phyloP scores from a whole-genome alignment of 2,888 invertebrate genomes.

The Leptinotarsa juncta region DNA sequence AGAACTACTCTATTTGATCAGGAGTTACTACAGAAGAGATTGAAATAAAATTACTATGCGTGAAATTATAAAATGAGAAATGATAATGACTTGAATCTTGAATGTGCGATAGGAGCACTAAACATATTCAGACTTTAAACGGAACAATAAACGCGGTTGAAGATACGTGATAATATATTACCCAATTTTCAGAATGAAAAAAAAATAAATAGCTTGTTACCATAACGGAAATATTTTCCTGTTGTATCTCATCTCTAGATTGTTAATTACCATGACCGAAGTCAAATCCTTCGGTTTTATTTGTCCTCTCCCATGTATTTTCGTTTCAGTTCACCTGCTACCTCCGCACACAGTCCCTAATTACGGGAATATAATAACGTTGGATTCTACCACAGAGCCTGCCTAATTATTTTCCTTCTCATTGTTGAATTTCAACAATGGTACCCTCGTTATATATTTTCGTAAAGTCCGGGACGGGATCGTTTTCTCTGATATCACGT shows the following conservation, averaged over 20 bases:
- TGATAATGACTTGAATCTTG: no score
- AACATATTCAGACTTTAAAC: no score
- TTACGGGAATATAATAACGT: slow-evolving; percentile 9
- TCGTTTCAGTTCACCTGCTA: slow-evolving; percentile 10
- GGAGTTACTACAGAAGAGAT: no score
- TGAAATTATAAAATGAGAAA: no score
- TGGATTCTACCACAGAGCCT: slow-evolving; percentile 11
- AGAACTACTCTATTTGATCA: no score
- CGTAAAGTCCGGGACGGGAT: slow-evolving; percentile 6
- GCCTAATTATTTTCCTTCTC: slow-evolving; percentile 17
- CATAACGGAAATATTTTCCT: no score
- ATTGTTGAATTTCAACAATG: slow-evolving; percentile 16
- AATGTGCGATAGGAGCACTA: no score
- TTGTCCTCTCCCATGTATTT: not conserved
- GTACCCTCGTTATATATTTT: slow-evolving; percentile 19
- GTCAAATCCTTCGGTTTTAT: slow-evolving; percentile 5
- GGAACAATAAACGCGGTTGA: no score
- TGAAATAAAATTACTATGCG: no score
- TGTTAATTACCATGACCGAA: not conserved
- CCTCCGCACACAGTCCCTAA: not conserved
- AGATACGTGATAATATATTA: no score
- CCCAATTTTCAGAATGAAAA: no score
- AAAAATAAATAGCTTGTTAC: no score
- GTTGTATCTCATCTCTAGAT: not conserved
- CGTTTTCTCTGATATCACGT: slow-evolving; percentile 9